A percentile compares a stretch with the other conserved stretches of the same genome.
These are phyloP conservation scores for Tinea semifulvella DNA, from an alignment of 2,888 invertebrate genomes.

Conservation along the genomic window DNA sequence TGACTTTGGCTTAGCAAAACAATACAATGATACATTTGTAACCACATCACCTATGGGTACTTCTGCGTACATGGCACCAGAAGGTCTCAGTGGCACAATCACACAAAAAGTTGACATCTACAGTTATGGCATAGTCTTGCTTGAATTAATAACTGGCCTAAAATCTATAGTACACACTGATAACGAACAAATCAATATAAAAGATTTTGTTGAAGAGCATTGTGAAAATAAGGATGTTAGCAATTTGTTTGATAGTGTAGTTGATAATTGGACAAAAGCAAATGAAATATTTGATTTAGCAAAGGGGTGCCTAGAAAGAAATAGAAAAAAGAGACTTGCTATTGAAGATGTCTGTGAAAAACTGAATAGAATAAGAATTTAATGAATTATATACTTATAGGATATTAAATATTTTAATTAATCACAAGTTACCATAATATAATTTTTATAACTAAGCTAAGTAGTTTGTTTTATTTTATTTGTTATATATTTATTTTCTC, in stretches of 20 bases:
- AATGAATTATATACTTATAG: background rate
- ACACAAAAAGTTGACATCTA: constrained; percentile 81
- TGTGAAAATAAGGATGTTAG: constrained; percentile 56
- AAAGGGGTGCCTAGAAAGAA: constrained; percentile 61
- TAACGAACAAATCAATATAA: constrained; percentile 50
- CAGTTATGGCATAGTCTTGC: constrained; percentile 79
- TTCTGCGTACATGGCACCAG: constrained; percentile 80
- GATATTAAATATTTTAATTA: background rate
- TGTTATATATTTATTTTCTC: background rate
- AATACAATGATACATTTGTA: constrained; percentile 48
- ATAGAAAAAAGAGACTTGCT: constrained; percentile 63
- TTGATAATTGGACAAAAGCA: constrained; percentile 62
- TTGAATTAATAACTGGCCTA: constrained; percentile 77
- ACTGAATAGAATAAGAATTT: constrained; percentile 29
- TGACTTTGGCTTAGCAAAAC: constrained; percentile 79
- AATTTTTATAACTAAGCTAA: background rate
- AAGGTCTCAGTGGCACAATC: constrained; percentile 73
- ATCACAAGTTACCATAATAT: background rate
- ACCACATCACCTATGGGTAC: constrained; percentile 71
- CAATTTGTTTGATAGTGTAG: constrained; percentile 62
- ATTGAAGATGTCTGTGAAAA: constrained; percentile 62
- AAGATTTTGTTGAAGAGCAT: constrained; percentile 61
- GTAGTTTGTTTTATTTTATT: too few species aligned
- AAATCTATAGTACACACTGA: constrained; percentile 68
- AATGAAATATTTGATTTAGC: constrained; percentile 63